Conservation (phyloP, 2,797 vertebrate species). For the Lateolabrax maculatus region DNA sequence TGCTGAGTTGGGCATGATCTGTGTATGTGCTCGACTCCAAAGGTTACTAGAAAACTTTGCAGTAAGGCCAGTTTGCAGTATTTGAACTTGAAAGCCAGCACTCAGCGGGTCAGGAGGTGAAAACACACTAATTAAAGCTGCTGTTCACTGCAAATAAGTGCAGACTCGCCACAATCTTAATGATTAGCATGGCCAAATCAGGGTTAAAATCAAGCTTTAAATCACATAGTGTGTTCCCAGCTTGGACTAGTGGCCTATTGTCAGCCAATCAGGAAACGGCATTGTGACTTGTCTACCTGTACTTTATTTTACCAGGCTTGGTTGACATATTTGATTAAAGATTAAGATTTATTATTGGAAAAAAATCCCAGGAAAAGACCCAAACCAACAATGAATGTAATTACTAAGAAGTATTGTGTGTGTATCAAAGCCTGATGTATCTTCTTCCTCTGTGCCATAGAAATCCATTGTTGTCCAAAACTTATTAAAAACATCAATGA, state of each 20-base stretch:
- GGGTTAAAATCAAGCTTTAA: background rate
- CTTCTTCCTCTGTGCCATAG: background rate
- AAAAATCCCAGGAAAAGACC: background rate
- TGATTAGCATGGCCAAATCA: background rate
- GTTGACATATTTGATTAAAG: background rate
- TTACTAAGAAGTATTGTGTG: background rate
- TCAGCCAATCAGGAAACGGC: background rate
- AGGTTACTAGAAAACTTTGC: conserved; percentile 1
- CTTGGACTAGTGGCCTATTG: background rate
- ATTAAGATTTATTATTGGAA: background rate
- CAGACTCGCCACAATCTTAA: background rate
- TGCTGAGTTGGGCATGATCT: background rate
- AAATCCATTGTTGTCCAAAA: background rate
- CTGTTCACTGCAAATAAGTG: conserved; percentile 3
- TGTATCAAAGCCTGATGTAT: background rate
- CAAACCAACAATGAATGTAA: background rate
- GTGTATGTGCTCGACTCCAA: background rate
- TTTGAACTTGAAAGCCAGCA: conserved; percentile 21
- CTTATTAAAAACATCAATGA: background rate
- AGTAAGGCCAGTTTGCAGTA: conserved; percentile 2
- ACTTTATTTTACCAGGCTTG: no score
- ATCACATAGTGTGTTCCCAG: background rate
- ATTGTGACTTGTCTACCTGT: background rate
- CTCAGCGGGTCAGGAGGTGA: conserved; percentile 45
- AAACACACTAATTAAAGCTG: conserved; percentile 45